Conservation (phyloP, 2,888 invertebrate species). For the Melanophora roralis region DNA sequence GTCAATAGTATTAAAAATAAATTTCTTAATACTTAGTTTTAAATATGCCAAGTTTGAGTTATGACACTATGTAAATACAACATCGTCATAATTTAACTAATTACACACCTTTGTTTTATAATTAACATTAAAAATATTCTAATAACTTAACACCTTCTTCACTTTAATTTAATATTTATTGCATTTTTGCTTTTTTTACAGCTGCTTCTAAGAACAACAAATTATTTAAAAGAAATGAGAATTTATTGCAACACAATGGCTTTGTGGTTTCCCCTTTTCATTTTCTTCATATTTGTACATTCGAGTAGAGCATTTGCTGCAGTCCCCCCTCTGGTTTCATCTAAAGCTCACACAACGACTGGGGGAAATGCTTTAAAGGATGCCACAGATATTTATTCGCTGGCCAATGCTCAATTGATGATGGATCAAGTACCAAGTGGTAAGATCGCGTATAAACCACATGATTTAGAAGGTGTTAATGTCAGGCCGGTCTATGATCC, state of each 20-base stretch:
- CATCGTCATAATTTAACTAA: no score
- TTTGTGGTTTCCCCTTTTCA: conserved; percentile 22
- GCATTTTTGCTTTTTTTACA: conserved; percentile 16
- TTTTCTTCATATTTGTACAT: conserved; percentile 42
- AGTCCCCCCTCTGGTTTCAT: conserved; percentile 32
- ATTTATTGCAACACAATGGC: conserved; percentile 43
- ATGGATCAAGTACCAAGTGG: conserved; percentile 63
- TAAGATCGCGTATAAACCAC: conserved; percentile 66
- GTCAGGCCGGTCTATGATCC: conserved; percentile 75
- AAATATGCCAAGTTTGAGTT: no score
- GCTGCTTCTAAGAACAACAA: conserved; percentile 5
- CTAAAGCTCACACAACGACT: conserved; percentile 21
- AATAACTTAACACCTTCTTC: neutral
- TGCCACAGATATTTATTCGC: conserved; percentile 37
- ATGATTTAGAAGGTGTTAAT: conserved; percentile 64
- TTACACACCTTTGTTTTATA: no score
- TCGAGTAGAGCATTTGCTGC: conserved; percentile 58
- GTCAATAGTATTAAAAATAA: no score
- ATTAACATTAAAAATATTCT: no score
- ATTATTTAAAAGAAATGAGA: conserved; percentile 1
- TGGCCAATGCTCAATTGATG: conserved; percentile 47
- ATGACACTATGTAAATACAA: no score
- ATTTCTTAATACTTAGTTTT: no score
- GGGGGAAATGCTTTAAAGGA: conserved; percentile 24
- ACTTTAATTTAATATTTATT: conserved; percentile 3